These are phyloP conservation scores for Blera fallax DNA, from an alignment of 2,888 invertebrate genomes.

Conservation along the genomic window DNA sequence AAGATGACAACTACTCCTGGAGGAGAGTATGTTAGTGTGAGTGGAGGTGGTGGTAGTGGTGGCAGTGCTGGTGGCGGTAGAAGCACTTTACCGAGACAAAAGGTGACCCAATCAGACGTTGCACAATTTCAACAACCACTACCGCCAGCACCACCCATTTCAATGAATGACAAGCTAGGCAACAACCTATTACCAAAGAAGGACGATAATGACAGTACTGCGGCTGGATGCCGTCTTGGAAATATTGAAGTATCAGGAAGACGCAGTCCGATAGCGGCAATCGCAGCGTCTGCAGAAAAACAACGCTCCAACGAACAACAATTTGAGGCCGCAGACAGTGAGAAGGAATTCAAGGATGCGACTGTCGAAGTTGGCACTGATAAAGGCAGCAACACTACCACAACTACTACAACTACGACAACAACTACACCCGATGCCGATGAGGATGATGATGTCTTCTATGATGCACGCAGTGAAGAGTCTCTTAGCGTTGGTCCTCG, in stretches of 20 bases:
- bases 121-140: conserved; percentile 70
- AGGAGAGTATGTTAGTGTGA: no score
- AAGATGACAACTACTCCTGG: conserved; percentile 52
- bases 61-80: conserved; percentile 20
- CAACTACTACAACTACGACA: conserved; percentile 46
- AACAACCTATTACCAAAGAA: conserved; percentile 26
- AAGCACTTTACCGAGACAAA: conserved; percentile 52
- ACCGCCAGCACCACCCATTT: conserved; percentile 76
- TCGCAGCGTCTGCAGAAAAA: conserved; percentile 33
- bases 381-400: conserved; percentile 30
- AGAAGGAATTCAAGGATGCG: conserved; percentile 45
- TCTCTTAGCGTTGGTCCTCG: conserved; percentile 74
- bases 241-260: conserved; percentile 54
- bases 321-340: conserved; percentile 69
- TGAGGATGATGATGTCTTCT: conserved; percentile 80
- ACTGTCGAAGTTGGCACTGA: conserved; percentile 36
- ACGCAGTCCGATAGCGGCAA: conserved; percentile 61
- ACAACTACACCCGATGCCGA: conserved; percentile 72
- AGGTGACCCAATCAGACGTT: conserved; percentile 65
- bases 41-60: not conserved
- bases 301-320: conserved; percentile 55
- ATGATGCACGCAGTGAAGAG: conserved; percentile 80
- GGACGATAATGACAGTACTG: conserved; percentile 25
- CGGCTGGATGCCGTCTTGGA: conserved; percentile 50
- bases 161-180: conserved; percentile 53